Evolutionary conservation across 2,888 invertebrate genomes (phyloP).

Genomic region (Tipula unca): DNA sequence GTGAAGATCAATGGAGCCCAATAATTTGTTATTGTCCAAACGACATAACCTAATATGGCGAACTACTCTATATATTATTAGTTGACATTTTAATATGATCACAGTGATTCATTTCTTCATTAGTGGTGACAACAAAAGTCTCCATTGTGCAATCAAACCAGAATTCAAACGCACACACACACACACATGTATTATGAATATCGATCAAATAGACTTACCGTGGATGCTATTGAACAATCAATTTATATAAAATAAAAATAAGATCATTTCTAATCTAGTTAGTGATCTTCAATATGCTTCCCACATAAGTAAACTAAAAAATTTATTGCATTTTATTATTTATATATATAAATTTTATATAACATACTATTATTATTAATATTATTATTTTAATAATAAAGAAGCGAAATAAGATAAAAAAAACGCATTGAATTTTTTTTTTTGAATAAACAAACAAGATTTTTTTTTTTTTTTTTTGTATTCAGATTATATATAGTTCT

Average conservation of each 20-base stretch:
- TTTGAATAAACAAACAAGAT: constrained; percentile 8
- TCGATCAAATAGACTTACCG: not conserved
- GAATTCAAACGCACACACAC: not conserved
- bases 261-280: constrained; percentile 8
- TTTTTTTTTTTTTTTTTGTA: no score
- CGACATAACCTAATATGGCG: not conserved
- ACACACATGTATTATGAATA: not conserved
- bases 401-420: not conserved
- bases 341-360: not conserved
- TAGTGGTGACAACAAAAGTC: not conserved
- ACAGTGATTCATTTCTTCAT: not conserved
- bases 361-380: not conserved
- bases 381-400: constrained; percentile 1
- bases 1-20: not conserved
- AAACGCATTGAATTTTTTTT: not conserved
- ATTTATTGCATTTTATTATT: constrained; percentile 14
- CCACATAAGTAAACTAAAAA: not conserved
- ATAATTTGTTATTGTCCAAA: not conserved
- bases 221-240: not conserved
- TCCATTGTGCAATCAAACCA: not conserved
- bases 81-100: not conserved
- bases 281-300: not conserved
- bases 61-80: not conserved
- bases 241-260: not conserved
- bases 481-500: not conserved